Base-by-base conservation (phyloP, 2,797 vertebrate genomes). In the Helostoma temminkii region DNA sequence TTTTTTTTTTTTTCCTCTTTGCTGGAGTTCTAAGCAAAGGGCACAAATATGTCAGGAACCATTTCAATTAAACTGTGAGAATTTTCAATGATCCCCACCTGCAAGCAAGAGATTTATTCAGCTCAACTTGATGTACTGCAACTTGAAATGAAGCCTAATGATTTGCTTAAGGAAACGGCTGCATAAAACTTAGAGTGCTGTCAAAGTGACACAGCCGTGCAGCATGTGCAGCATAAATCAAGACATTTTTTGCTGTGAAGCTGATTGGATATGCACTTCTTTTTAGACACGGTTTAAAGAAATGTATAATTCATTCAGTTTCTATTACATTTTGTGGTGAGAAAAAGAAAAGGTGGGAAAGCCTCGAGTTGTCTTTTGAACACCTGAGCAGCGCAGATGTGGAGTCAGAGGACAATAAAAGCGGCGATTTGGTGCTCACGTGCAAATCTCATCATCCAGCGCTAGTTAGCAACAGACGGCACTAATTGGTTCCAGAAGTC, bases 401-500 rank as follows among this genome's bases (percentile, higher is more conserved):
- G 93, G 88, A 91, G 91, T 71, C 89, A 82, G 88, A 90, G 91
- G 84, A 84, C 88, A 93, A 94, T 95, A 93, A 95, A 94, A 94
- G 89, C 84, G 12, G 78, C 91, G 83, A 93, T 93, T 93, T 91
- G 53, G 53, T 79, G 92, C 93, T 97, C 95, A 96, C 93, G 94
- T 97, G 97, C 94, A 93, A 97, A 96, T 96, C 95, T 95, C 96
- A 96, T 96, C 96, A 96, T 87, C 83, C 85, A 54, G 85, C 50
- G 67, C 79, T 86, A 81, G 91, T 93, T 92, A 94, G 96, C 91
- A 78, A 94, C 95, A 95, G 95, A 96, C 94, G 91, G 94, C 93
- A 84, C 93, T 97, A 98, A 99, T 98, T 96, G 96, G 93, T 96
- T 98, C 97, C 98, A 99, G 96, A 96, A 95, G 94, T 81, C 58